phyloP scores from a whole-genome alignment of 1,140 invertebrate genomes.

The Ruditapes philippinarum region DNA sequence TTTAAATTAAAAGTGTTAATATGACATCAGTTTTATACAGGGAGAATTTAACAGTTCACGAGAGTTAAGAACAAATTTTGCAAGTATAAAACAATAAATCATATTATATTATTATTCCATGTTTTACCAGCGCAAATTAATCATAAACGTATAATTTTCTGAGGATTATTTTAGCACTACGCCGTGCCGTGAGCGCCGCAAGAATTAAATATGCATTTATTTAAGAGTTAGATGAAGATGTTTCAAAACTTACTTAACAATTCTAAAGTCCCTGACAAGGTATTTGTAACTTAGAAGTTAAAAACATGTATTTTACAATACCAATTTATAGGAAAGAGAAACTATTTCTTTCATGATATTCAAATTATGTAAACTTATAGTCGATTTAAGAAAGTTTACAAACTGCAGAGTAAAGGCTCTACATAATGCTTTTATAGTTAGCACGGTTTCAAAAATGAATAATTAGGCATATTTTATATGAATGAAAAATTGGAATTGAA shows the following conservation, averaged over 20 bases:
- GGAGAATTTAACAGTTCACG: not conserved
- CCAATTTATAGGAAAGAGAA: conserved; percentile 4
- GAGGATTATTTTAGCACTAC: not conserved
- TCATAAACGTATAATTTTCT: not conserved
- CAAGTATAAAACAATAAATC: conserved; percentile 8
- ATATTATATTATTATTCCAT: conserved; percentile 4
- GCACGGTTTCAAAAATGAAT: conserved; percentile 8
- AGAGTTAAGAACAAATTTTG: not conserved
- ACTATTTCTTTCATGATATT: conserved; percentile 21
- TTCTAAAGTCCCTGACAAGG: not conserved
- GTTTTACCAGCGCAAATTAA: not conserved
- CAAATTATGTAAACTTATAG: conserved; percentile 26
- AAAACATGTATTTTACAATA: conserved; percentile 12
- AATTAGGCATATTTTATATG: conserved; percentile 25
- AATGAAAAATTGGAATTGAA: conserved; percentile 16
- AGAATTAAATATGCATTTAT: not conserved
- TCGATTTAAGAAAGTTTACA: not conserved
- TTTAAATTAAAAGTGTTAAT: too few relatives aligned
- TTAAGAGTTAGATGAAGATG: not conserved
- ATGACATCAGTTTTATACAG: too few relatives aligned
- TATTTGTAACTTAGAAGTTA: conserved; percentile 1
- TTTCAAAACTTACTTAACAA: not conserved
- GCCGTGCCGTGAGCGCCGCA: not conserved
- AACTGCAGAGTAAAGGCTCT: not conserved
- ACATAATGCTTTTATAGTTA: not conserved